Base-by-base conservation (phyloP, 30 jellyfish, hydroid and myxozoan species). In the Hydractinia symbiolongicarpus region DNA sequence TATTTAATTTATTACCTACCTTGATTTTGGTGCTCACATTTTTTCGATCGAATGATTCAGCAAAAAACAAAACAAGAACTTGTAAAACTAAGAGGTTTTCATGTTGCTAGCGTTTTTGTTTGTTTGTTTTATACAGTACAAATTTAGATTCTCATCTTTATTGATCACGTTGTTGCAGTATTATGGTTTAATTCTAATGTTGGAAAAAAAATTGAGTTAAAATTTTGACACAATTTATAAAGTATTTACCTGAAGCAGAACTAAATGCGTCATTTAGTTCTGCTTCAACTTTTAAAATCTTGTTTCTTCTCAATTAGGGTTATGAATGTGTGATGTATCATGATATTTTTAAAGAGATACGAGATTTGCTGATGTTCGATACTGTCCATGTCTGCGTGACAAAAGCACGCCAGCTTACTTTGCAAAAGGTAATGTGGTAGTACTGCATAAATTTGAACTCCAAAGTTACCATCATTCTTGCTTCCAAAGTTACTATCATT, bases 341-440 rank as follows among this genome's bases (percentile, higher is more conserved):
- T 9, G 87, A 79, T 7, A 79, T 79, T 50, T 79, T 79, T 66
- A 54, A 53, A 51, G 87, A 79, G 15, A 68, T 79, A 20, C 87
- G 67, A 10, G 87, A 79, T 66, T 53, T 66, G 19, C 69, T 79
- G 40, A 79, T 79, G 87, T 53, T 19, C 17, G 87, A 79, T 58
- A 79, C 87, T 10, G 87, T 67, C 8, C 87, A 79, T 68, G 61
- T 79, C 5, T 79, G 57, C 54, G 81, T 79, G 55, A 20, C 87
- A 79, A 79, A 79, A 79, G 80, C 87, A 19, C 55, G 66, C 6
- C 87, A 79, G 49, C 79, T 79, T 30, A 58, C 83, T 60, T 60
- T 67, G 49, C 80, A 40, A 20, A 79, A 17, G 87, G 87, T 79
- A 50, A 79, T n/a, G 53, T 13, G n/a, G 4, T 64, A 51, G 52